phyloP scores from a whole-genome alignment of 1,140 invertebrate species.

The Drosophila quadrilineata region DNA sequence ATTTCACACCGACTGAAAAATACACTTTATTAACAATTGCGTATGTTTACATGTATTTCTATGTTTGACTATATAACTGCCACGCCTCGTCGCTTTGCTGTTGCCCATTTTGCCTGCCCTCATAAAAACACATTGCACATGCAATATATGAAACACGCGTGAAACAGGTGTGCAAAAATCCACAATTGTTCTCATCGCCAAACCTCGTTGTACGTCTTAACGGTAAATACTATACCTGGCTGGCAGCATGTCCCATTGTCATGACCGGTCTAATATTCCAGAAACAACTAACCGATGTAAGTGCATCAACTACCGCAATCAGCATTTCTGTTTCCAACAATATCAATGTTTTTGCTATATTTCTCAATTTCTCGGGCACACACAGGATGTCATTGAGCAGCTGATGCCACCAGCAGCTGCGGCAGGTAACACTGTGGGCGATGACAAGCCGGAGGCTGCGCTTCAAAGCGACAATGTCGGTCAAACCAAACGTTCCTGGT shows the following conservation, averaged over 20 bases:
- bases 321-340: too few relatives aligned
- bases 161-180: slow-evolving; percentile 91
- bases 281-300: slow-evolving; percentile 85
- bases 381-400: slow-evolving; percentile 77
- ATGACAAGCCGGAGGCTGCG: slow-evolving; percentile 60
- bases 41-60: too few relatives aligned
- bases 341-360: too few relatives aligned
- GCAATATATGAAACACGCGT: too few relatives aligned
- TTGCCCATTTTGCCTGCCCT: slow-evolving; percentile 17
- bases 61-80: slow-evolving; percentile 31
- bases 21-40: too few relatives aligned
- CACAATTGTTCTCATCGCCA: slow-evolving; percentile 90
- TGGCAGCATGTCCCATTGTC: slow-evolving; percentile 92
- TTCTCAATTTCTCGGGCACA: background rate
- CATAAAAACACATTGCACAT: too few relatives aligned
- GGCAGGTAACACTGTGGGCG: slow-evolving; percentile 30
- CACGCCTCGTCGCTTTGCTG: slow-evolving; percentile 10
- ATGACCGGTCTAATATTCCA: slow-evolving; percentile 92
- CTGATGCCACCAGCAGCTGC: slow-evolving; percentile 48
- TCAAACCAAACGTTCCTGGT: slow-evolving; percentile 85
- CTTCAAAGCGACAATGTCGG: slow-evolving; percentile 57
- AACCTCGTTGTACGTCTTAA: slow-evolving; percentile 94
- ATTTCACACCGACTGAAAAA: too few relatives aligned
- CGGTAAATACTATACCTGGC: slow-evolving; percentile 94
- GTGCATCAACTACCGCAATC: too few relatives aligned